These are phyloP conservation scores for Aphaenogaster floridana DNA, from an alignment of 1,140 invertebrate genomes.

Conservation along the genomic window DNA sequence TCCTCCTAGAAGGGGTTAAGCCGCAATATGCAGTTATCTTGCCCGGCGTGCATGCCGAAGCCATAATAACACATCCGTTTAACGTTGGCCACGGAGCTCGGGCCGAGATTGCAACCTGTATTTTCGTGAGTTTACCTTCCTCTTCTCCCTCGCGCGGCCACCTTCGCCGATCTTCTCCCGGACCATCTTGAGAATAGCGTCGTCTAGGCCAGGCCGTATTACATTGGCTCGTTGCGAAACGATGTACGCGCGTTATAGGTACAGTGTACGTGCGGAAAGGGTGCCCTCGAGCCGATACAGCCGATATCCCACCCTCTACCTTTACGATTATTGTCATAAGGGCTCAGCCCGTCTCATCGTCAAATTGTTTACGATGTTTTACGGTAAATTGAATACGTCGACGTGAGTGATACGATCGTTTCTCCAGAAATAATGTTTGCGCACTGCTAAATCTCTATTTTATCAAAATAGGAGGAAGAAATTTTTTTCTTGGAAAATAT, in stretches of 20 bases:
- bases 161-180: slow-evolving; percentile 39
- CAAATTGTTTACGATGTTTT: slow-evolving; percentile 72
- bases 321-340: slow-evolving; percentile 73
- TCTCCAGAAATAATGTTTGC: background rate
- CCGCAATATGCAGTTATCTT: slow-evolving; percentile 76
- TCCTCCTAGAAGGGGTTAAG: slow-evolving; percentile 62
- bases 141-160: slow-evolving; percentile 17
- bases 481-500: background rate
- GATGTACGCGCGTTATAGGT: slow-evolving; percentile 52
- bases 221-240: slow-evolving; percentile 55
- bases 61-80: slow-evolving; percentile 72
- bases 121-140: slow-evolving; percentile 54
- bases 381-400: slow-evolving; percentile 68
- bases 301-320: slow-evolving; percentile 65
- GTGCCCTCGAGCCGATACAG: slow-evolving; percentile 57
- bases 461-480: background rate
- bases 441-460: background rate
- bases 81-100: slow-evolving; percentile 54
- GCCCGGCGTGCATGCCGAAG: slow-evolving; percentile 63
- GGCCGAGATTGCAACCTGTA: slow-evolving; percentile 64
- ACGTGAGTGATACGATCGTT: background rate
- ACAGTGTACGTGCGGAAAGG: slow-evolving; percentile 47
- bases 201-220: slow-evolving; percentile 46
- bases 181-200: slow-evolving; percentile 63
- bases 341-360: slow-evolving; percentile 47